Conservation (phyloP, 1,140 invertebrate species). For the Marisa cornuarietis region DNA sequence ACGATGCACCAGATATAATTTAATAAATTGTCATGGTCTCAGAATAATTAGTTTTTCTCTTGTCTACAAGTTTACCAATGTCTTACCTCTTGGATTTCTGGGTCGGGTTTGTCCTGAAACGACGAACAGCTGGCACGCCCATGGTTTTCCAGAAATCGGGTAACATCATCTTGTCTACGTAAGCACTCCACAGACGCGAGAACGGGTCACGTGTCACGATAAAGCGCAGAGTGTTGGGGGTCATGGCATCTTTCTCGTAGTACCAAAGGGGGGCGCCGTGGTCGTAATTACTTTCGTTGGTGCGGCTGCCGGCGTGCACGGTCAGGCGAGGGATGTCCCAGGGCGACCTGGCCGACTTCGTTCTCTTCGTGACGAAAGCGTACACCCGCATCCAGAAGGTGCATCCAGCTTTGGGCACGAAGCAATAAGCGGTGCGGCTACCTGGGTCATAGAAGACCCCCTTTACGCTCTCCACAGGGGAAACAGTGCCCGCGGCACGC, state of each 20-base stretch:
- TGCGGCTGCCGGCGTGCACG: neutral
- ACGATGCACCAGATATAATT: too few species aligned
- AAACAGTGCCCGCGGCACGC: neutral
- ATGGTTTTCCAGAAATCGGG: constrained; percentile 5
- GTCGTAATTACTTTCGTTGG: neutral
- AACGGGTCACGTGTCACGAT: constrained; percentile 12
- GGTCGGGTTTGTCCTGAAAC: neutral
- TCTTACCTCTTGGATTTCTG: neutral
- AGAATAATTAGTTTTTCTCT: too few species aligned
- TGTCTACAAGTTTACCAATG: neutral
- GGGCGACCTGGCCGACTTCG: neutral
- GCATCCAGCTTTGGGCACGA: constrained; percentile 20
- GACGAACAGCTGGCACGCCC: neutral
- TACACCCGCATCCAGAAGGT: constrained; percentile 19
- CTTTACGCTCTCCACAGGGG: neutral
- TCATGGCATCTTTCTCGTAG: neutral
- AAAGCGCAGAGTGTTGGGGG: neutral
- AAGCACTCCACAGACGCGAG: constrained; percentile 11
- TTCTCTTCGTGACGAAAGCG: neutral
- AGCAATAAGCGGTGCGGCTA: constrained; percentile 6
- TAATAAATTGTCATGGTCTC: too few species aligned
- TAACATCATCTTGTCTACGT: constrained; percentile 17
- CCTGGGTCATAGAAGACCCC: neutral
- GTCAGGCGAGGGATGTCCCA: constrained; percentile 1
- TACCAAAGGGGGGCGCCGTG: neutral